Evolutionary conservation across 2,888 invertebrate species (phyloP), one percentile per base, ranked within the genome.

Genomic region (Liodrosophila aerea): DNA sequence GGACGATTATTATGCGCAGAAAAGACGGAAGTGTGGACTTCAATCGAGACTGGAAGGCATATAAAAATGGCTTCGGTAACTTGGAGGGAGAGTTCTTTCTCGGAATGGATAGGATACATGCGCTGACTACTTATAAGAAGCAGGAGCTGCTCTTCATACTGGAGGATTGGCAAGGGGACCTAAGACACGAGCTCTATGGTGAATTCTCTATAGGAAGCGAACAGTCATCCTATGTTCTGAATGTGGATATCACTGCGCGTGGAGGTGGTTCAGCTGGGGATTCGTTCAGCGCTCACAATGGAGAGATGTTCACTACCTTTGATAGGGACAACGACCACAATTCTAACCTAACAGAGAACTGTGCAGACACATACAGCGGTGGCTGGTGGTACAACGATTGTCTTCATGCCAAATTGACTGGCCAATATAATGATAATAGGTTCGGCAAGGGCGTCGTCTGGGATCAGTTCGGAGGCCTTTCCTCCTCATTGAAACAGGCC

Each of bases 351-450:
- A n/a, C n/a, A n/a, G n/a, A n/a, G n/a, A 40, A 69, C 5, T 69
- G 68, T 31, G 68, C 60, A 0, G 9, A 15, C 1, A 4, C 1
- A 4, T 69, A 34, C 16, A 49, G 11, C 1, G 52, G 56, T 11
- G 69, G 60, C n/a, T 69, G 69, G 69, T 69, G 69, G 69, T 60
- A 69, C 15, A 40, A 39, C n/a, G 52, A 15, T 11, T 69, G 71
- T 2, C 60, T 61, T 22, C 40, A 4, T n/a, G 16, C 16, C 16
- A 15, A 37, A 15, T 37, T 37, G 16, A 16, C 37, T 18, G 37
- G 37, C 5, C 1, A 9, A 5, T 37, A 39, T 12, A 29, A 18
- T 8, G 2, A 44, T 12, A 27, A 15, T 1, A n/a, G 0, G 7
- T 2, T 7, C 2, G 16, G 1, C 3, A 11, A 30, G 11, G 27